Conservation (phyloP, 2,797 vertebrate genomes). For the Basileuterus tristriatus region DNA sequence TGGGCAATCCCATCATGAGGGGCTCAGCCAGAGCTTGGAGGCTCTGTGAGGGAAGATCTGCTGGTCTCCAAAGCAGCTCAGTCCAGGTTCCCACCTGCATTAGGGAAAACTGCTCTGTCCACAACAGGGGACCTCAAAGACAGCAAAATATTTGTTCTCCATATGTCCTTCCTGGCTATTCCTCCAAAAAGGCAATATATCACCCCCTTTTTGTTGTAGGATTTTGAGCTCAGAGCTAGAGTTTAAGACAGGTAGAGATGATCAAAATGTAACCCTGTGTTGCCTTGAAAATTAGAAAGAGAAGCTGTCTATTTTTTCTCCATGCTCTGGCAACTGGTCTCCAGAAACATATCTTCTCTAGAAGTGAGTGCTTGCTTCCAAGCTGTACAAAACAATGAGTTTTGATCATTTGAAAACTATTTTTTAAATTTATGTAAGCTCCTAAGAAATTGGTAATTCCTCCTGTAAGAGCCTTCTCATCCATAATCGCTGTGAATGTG, state of each 20-base stretch:
- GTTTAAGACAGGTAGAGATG: background rate
- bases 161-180: fast-evolving
- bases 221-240: background rate
- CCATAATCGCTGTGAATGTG: background rate
- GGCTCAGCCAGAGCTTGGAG: background rate
- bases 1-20: fast-evolving
- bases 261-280: background rate
- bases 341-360: background rate
- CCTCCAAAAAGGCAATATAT: background rate
- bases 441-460: background rate
- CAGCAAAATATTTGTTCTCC: background rate
- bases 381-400: background rate
- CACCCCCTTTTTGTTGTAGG: background rate
- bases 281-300: background rate
- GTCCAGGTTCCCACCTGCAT: fast-evolving
- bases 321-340: background rate
- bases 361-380: background rate
- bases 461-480: background rate
- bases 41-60: background rate
- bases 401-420: background rate
- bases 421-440: background rate
- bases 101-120: background rate
- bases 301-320: background rate
- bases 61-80: fast-evolving
- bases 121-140: background rate